A percentile compares a stretch with the other conserved stretches of the same genome.
Evolutionary conservation across 2,888 invertebrate species (phyloP).

Genomic region (Electrophaes corylata): DNA sequence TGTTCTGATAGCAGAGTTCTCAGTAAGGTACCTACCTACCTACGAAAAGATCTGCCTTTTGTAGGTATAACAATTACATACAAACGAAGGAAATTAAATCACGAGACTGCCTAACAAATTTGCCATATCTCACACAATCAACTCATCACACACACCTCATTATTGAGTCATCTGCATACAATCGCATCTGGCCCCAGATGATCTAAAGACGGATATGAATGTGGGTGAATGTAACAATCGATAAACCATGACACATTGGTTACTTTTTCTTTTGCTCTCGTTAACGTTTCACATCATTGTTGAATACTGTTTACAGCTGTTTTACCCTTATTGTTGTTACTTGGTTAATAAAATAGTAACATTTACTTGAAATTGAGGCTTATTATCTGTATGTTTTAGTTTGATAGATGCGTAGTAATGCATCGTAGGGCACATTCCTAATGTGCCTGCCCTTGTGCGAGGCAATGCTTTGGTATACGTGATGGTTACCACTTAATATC

Average conservation of each 20-base stretch:
- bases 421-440: too few relatives aligned
- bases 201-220: slow-evolving; percentile 34
- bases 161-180: slow-evolving; percentile 48
- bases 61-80: neutral
- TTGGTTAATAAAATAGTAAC: too few relatives aligned
- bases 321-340: slow-evolving; percentile 24
- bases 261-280: slow-evolving; percentile 62
- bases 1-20: too few relatives aligned
- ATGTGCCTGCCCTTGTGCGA: too few relatives aligned
- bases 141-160: slow-evolving; percentile 14
- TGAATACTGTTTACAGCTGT: slow-evolving; percentile 31
- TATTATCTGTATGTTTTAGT: too few relatives aligned
- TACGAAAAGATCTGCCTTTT: neutral
- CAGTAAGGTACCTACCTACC: neutral
- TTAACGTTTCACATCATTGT: slow-evolving; percentile 35
- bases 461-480: too few relatives aligned
- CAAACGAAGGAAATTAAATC: slow-evolving; percentile 13
- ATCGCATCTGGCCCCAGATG: slow-evolving; percentile 35
- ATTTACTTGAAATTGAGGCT: too few relatives aligned
- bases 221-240: slow-evolving; percentile 58
- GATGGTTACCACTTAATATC: too few relatives aligned
- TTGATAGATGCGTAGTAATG: too few relatives aligned
- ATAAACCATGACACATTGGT: slow-evolving; percentile 49
- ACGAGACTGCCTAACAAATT: slow-evolving; percentile 22
- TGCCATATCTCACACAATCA: slow-evolving; percentile 30